Percentiles rank a stretch among this genome's conserved stretches.
These are phyloP conservation scores for Apodemus agrarius DNA, from an alignment of 2,797 vertebrate genomes.

Conservation along the genomic window DNA sequence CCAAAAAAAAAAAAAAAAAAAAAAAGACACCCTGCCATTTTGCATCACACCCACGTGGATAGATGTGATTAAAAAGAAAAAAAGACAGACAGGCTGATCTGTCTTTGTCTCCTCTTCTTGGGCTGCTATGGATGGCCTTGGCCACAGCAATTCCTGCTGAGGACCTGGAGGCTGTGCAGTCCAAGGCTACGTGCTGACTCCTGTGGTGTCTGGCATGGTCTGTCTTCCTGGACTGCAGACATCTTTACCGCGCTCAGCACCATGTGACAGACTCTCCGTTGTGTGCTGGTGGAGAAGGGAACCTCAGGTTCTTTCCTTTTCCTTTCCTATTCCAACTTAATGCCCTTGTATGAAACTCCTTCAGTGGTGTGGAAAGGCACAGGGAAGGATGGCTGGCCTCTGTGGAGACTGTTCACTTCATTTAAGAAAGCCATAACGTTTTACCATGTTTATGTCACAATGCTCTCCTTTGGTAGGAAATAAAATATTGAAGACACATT, in stretches of 20 bases:
- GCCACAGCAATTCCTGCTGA: background rate
- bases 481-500: background rate
- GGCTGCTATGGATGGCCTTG: background rate
- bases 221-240: background rate
- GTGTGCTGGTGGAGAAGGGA: background rate
- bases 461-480: background rate
- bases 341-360: conserved; percentile 10
- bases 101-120: background rate
- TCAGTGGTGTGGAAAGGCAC: background rate
- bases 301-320: background rate
- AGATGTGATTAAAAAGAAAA: background rate
- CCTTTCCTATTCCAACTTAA: background rate
- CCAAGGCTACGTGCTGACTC: background rate
- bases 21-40: background rate
- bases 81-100: background rate
- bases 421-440: background rate
- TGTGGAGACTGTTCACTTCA: background rate
- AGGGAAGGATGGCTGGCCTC: background rate
- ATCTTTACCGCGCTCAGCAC: background rate
- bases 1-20: too few relatives aligned
- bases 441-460: background rate
- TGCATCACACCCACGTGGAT: background rate
- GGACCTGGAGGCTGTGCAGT: background rate
- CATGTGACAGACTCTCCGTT: background rate
- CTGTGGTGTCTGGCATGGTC: background rate